Evolutionary conservation across 2,797 vertebrate genomes (phyloP).

Genomic region (Tangara arthus): DNA sequence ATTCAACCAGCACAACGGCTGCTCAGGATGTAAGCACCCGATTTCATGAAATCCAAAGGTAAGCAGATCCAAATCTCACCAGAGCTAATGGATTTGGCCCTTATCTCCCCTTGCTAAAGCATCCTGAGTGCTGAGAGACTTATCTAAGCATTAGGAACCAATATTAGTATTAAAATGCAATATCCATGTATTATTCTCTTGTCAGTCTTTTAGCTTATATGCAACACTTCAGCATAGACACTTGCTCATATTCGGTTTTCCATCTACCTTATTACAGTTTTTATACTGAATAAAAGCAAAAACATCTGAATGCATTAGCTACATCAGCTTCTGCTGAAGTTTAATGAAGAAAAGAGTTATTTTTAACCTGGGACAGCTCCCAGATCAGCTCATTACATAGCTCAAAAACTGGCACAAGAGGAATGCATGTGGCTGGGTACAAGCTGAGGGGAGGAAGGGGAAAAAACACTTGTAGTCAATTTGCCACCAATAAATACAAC

Average conservation of each 20-base stretch:
- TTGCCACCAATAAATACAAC: not conserved
- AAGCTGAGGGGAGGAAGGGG: not conserved
- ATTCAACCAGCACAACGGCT: not conserved
- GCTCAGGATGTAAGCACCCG: not conserved
- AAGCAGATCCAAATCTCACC: slow-evolving; percentile 55
- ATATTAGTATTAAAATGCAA: slow-evolving; percentile 44
- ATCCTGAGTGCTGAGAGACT: slow-evolving; percentile 19
- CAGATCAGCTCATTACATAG: not conserved
- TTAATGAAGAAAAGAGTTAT: not conserved
- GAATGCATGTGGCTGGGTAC: not conserved
- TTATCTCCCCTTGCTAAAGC: slow-evolving; percentile 44
- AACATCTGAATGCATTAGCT: not conserved
- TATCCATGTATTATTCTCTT: slow-evolving; percentile 28
- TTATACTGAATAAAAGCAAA: not conserved
- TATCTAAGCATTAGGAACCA: slow-evolving; percentile 43
- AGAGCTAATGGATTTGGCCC: slow-evolving; percentile 47
- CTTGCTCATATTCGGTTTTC: not conserved
- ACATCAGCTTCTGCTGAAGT: not conserved
- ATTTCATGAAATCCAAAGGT: slow-evolving; percentile 39
- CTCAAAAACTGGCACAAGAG: not conserved
- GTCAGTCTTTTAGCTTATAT: slow-evolving; percentile 5
- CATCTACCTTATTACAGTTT: not conserved
- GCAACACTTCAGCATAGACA: not conserved
- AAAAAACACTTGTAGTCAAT: not conserved
- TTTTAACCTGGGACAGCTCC: slow-evolving; percentile 1